Conservation (phyloP, 2,888 invertebrate species). For the Plebejus anna region DNA sequence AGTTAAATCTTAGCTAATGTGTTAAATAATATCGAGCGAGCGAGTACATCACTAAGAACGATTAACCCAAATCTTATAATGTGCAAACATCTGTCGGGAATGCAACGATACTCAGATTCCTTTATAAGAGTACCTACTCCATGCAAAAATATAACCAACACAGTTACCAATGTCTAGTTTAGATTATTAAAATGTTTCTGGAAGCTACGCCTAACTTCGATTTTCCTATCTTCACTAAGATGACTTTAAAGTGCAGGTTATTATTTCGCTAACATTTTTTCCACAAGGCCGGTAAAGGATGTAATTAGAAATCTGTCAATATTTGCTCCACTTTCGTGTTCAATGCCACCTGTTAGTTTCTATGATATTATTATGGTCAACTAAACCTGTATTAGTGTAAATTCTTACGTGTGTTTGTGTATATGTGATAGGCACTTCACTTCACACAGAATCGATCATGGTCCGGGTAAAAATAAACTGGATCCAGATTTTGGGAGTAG, state of each 20-base stretch:
- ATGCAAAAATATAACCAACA: not conserved
- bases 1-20: not conserved
- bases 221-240: not conserved
- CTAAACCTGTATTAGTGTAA: not conserved
- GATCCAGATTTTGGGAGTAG: slow-evolving; percentile 42
- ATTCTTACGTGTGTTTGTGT: slow-evolving; percentile 36
- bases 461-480: slow-evolving; percentile 37
- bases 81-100: slow-evolving; percentile 2
- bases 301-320: not conserved
- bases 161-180: not conserved
- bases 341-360: not conserved
- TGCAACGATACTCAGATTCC: slow-evolving; percentile 2
- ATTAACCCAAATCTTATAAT: not conserved
- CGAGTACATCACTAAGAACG: not conserved
- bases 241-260: not conserved
- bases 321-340: not conserved
- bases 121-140: not conserved
- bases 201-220: not conserved
- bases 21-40: no score
- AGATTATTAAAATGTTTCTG: not conserved
- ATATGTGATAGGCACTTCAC: slow-evolving; percentile 50
- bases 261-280: not conserved
- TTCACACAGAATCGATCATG: slow-evolving; percentile 51
- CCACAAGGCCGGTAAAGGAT: not conserved
- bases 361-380: not conserved